Base-by-base conservation (phyloP, 2,113 vertebrate genomes). In the Phylloscopus trochilus region DNA sequence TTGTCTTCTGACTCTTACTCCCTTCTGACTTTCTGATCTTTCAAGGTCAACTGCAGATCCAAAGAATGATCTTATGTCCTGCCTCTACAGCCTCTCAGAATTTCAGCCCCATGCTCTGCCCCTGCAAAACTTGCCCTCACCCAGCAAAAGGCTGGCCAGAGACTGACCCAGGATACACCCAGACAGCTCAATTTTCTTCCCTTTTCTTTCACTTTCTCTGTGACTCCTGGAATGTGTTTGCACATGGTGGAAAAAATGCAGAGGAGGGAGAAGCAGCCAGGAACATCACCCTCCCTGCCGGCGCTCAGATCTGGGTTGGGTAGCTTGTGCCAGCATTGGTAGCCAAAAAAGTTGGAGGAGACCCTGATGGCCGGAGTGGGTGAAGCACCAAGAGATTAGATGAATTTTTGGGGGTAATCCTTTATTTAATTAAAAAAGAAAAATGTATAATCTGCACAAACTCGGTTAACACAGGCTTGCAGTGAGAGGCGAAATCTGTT, bases 201-300 rank as follows among this genome's bases (percentile, higher is more conserved):
- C n/a, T 83, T 83, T 81, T 60, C 4, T 83, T 81, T 60, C 4
- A 15, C 44, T 53, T 95, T 58, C 47, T 75, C 85, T 4, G 2
- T 44, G 44, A 63, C 76, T 92, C 41, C n/a, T 81, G 90, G 83
- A 95, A 92, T 69, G 73, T 62, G 21, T 78, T 92, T 93, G 83
- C 74, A 79, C 56, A 69, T n/a, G 67, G 83, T 89, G 85, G 88
- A 92, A 96, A 96, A 96, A 97, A 92, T 47, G 83, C 64, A 39
- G 52, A 58, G 41, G 8, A 69, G 37, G 11, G 28, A 89, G 60
- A 86, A 74, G 72, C 1, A 1, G 67, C 68, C 85, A 94, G 88
- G 85, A 83, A 75, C 1, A 1, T 41, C 46, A 37, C 47, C 52
- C 49, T 91, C 53, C 58, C 70, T 15, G 13, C 15, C 0, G 2